Evolutionary conservation across 2,797 vertebrate genomes (phyloP).

Genomic region (Allobates femoralis): DNA sequence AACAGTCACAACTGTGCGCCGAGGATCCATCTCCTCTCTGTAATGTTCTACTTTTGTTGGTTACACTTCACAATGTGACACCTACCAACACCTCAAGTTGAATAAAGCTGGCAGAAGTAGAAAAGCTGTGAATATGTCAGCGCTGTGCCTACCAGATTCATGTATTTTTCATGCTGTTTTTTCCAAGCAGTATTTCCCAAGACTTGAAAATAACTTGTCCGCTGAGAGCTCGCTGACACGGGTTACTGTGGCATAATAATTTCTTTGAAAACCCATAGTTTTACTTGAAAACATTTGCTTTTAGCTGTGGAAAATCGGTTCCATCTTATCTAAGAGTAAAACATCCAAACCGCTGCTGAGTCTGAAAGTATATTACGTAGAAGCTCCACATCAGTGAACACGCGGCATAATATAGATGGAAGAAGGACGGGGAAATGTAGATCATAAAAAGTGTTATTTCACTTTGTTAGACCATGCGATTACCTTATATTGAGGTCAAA

Average conservation of each 20-base stretch:
- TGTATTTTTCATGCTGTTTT: conserved; percentile 5
- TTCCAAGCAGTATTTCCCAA: neutral
- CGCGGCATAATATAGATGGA: neutral
- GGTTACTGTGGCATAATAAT: conserved; percentile 7
- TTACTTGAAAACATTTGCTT: neutral
- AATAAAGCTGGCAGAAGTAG: conserved; percentile 1
- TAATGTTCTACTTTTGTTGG: conserved; percentile 33
- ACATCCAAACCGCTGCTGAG: neutral
- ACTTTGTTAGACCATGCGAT: neutral
- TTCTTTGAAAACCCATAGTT: conserved; percentile 5
- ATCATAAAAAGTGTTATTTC: neutral
- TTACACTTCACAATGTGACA: conserved; percentile 38
- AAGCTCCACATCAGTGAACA: neutral
- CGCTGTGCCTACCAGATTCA: neutral
- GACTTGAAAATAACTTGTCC: conserved; percentile 25
- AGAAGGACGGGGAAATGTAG: neutral
- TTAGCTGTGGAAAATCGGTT: neutral
- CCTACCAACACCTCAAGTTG: conserved; percentile 24
- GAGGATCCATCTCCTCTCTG: conserved; percentile 3
- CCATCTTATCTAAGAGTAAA: neutral
- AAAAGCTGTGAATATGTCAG: conserved; percentile 20
- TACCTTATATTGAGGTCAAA: neutral
- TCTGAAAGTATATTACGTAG: neutral
- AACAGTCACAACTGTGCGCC: conserved; percentile 34
- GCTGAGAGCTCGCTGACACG: conserved; percentile 3